Conservation (phyloP, 2,888 invertebrate genomes). For the Dolichopus griseipennis region DNA sequence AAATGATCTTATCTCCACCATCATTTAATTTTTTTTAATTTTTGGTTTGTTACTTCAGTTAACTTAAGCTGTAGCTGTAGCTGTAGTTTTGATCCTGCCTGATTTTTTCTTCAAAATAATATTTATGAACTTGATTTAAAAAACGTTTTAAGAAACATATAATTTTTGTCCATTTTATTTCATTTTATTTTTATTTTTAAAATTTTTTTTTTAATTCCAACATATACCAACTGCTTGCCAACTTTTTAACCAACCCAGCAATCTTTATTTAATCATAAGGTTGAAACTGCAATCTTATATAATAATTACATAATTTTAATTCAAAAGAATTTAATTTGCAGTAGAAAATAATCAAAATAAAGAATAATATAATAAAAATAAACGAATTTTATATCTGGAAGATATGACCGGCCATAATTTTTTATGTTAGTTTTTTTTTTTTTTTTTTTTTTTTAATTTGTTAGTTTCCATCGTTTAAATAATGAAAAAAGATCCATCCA, state of each 20-base stretch:
- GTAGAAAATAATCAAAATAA: neutral
- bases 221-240: too few relatives aligned
- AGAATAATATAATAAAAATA: neutral
- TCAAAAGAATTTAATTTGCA: constrained; percentile 1
- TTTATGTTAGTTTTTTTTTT: too few relatives aligned
- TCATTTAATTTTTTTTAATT: neutral
- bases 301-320: constrained; percentile 6
- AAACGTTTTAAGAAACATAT: neutral
- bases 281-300: neutral
- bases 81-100: neutral
- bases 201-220: neutral
- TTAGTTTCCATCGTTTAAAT: neutral
- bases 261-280: neutral
- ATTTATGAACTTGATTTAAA: constrained; percentile 2
- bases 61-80: neutral
- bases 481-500: neutral
- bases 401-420: constrained; percentile 6
- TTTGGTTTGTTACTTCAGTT: neutral
- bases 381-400: constrained; percentile 2
- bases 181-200: neutral
- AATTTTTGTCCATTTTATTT: neutral
- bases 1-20: constrained; percentile 3
- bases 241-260: neutral
- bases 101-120: neutral
- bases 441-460: neutral